phyloP scores from a whole-genome alignment of 2,888 invertebrate species.

The Melieria omissa region DNA sequence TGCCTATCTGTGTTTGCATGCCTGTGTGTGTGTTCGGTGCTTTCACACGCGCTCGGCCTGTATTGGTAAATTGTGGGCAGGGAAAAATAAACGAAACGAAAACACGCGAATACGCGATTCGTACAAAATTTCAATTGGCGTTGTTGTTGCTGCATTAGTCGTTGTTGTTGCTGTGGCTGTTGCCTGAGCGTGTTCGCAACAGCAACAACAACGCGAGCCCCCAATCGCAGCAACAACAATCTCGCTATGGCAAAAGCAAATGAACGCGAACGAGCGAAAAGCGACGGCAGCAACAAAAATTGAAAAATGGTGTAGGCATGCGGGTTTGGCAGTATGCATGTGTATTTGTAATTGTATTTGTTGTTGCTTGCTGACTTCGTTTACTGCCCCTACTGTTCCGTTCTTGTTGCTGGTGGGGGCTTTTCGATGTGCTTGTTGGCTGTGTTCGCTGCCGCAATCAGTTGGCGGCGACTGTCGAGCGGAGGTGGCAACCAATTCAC shows the following conservation, averaged over 20 bases:
- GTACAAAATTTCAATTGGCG: constrained; percentile 55
- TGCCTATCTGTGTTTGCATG: constrained; percentile 31
- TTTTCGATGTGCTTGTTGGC: constrained; percentile 3
- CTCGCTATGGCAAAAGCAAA: no score
- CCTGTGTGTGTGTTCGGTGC: constrained; percentile 37
- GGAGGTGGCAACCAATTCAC: constrained; percentile 55
- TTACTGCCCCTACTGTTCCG: no score
- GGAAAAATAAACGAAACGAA: constrained; percentile 62
- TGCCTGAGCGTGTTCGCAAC: constrained; percentile 23
- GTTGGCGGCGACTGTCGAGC: constrained; percentile 24
- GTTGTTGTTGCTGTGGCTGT: constrained; percentile 38
- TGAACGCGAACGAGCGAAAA: background rate
- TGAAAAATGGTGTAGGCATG: constrained; percentile 32
- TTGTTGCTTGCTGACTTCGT: no score
- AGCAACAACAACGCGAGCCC: background rate
- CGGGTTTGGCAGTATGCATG: background rate
- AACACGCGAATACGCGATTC: constrained; percentile 66
- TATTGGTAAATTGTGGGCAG: constrained; percentile 64
- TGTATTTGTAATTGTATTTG: constrained; percentile 5
- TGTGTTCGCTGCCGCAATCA: background rate
- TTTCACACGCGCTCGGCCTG: constrained; percentile 24
- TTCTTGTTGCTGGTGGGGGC: no score
- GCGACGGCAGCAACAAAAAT: constrained; percentile 12
- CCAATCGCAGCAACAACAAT: no score
- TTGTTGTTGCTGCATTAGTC: constrained; percentile 33